Conservation (phyloP, 2,113 vertebrate genomes). For the Erpornis zantholeuca region DNA sequence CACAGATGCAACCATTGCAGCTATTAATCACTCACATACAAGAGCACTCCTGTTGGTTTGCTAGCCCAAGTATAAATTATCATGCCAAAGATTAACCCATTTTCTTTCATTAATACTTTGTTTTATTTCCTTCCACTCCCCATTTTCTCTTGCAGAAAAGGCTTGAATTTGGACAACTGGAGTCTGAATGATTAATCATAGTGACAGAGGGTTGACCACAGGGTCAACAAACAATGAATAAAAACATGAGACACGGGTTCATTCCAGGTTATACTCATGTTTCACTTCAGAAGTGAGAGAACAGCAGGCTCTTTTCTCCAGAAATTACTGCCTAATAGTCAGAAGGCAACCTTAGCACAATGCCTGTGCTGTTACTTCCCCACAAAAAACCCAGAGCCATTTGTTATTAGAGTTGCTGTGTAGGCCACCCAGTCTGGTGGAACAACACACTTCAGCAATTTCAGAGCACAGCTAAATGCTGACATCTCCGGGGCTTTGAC, state of each 20-base stretch:
- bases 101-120: conserved; percentile 70
- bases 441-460: conserved; percentile 67
- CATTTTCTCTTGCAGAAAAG: conserved; percentile 45
- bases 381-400: conserved; percentile 17
- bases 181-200: conserved; percentile 75
- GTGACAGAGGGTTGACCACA: conserved; percentile 55
- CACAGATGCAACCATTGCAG: conserved; percentile 43
- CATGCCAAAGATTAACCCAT: conserved; percentile 71
- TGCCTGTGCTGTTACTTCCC: neutral
- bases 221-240: conserved; percentile 73
- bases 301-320: conserved; percentile 24
- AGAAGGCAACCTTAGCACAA: conserved; percentile 49
- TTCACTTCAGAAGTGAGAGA: neutral
- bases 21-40: conserved; percentile 72
- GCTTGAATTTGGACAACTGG: conserved; percentile 60
- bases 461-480: conserved; percentile 69
- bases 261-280: conserved; percentile 58
- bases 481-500: conserved; percentile 50
- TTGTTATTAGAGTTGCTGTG: conserved; percentile 60
- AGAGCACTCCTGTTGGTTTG: conserved; percentile 55
- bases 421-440: conserved; percentile 59
- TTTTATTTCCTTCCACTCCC: conserved; percentile 32
- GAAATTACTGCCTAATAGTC: conserved; percentile 50
- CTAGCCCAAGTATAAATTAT: conserved; percentile 68
- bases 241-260: conserved; percentile 65